Base-by-base conservation (phyloP, 1,140 invertebrate genomes). In the Camponotus pennsylvanicus region DNA sequence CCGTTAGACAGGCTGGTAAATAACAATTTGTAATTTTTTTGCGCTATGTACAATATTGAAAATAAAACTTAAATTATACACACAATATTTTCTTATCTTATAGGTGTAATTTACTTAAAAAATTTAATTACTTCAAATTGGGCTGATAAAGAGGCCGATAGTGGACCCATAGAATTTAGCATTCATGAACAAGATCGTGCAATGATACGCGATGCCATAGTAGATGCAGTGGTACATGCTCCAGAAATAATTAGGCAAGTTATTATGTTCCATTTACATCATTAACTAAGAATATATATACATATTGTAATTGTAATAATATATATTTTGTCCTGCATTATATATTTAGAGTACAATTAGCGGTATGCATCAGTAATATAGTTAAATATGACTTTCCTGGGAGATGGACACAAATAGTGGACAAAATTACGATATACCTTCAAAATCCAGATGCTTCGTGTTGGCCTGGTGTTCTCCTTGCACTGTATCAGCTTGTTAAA, bases 381-480 rank as follows among this genome's bases (percentile, higher is more conserved):
- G 98, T 99, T 11, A 99, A 99, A 93, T 96, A 98, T 95, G 99
- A 99, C 93, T 99, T 99, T 94, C 99, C 99, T 66, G 97, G 97
- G 69, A 96, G 98, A 91, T 99, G 99, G 99, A 98, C 98, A 0
- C 97, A 98, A 94, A 97, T 99, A 92, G 98, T 99, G 18, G 98
- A 99, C 93, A 99, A 99, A 96, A 98, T 98, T 75, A 97, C 96
- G 77, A 96, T 97, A 91, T 98, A 98, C 93, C 95, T 99, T 71
- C 97, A 97, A 93, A 97, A 97, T 93, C 96, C 97, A 27, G 98
- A 99, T 92, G 96, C 97, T 11, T 96, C 96, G 86, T 97, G 97
- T 67, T 99, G 98, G 98, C 97, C 98, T 95, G 99, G 98, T 77
- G 98, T 99, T 70, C 96, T 99, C 3, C 95, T 99, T 37, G 98